Evolutionary conservation across 2,888 invertebrate genomes (phyloP), one percentile per base, ranked within the genome.

Genomic region (Leptothorax acervorum): DNA sequence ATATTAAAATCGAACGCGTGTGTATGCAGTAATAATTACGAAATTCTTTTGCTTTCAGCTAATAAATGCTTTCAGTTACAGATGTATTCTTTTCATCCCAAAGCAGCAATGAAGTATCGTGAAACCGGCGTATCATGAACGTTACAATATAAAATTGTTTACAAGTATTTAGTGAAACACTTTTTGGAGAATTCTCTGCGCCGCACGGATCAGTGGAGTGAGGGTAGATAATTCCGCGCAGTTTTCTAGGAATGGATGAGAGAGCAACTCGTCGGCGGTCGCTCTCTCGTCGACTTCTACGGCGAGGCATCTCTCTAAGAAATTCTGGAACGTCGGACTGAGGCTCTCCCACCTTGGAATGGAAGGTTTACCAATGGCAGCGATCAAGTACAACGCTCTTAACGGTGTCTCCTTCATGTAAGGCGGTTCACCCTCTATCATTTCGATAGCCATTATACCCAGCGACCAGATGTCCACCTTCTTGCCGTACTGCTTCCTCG

Each of bases 391-490:
- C 70, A 99, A 96, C 18, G 99, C 99, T 90, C 98, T 96, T 39
- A 99, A 95, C 0, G 99, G 99, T 0, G 99, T 97, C 95, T 99
- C 99, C 92, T 98, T 98, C 95, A 99, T 96, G 94, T 99, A 99
- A 0, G 99, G 99, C 0, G 99, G 99, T 93, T 99, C 98, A 0
- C 99, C 99, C 94, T 99, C 99, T 75, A 99, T 97, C 98, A 98
- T 98, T 95, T 99, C 99, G 82, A 99, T 98, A 0, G 98, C 98
- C 99, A 99, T 99, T 86, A 99, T 99, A n/a, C 99, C 99, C 82
- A 99, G 95, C 0, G 98, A 98, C 99, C 99, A 98, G 57, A 98
- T 98, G 93, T 99, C 99, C 0, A 99, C 97, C 92, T 98, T 98
- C 93, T 98, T 98, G 12, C 99, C 99, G 91, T 99, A 99, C 91